Evolutionary conservation across 2,113 vertebrate genomes (phyloP), one percentile per base, ranked within the genome.

Genomic region (Serinus canaria): DNA sequence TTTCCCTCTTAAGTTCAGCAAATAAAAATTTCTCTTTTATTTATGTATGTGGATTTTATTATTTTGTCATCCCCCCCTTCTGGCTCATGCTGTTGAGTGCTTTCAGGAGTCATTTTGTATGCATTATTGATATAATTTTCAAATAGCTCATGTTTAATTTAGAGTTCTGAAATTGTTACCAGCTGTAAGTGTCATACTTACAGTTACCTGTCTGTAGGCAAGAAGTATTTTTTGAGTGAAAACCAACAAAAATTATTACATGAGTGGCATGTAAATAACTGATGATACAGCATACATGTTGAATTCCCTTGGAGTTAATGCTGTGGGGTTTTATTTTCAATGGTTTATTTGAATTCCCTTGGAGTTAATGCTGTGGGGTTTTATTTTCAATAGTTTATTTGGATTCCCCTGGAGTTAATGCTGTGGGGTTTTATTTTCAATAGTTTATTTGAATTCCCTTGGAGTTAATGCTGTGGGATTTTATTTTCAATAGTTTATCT

Each of bases 321-420:
- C 44, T 93, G 59, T 18, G 68, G 53, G 46, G 10, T 21, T 49
- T 56, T 50, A 50, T 79, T 91, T 89, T 85, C 62, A 30, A 2
- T 81, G 98, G 98, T 87, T 97, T 98, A 87, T 98, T 98, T 77
- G 99, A 23, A 4, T 20, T 74, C 49, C 14, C 15, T 49, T 76
- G 19, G 28, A 44, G 25, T 77, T 95, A 83, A 50, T 79, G 49
- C 44, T 93, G 59, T 19, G 68, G 55, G 53, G 13, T 21, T 50
- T 58, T 50, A 50, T 79, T 91, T 89, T 84, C 60, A 31, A 1
- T 81, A 98, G 98, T 87, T 97, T 98, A 90, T 98, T 18, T 30
- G 50, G 30, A 53, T 53, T 74, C 50, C 17, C 15, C 46, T 79
- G 19, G 25, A 44, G 25, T 79, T 95, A 80, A 50, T 79, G 46